Base-by-base conservation (phyloP, 2,888 invertebrate species). In the Tromatobia lineatoria region DNA sequence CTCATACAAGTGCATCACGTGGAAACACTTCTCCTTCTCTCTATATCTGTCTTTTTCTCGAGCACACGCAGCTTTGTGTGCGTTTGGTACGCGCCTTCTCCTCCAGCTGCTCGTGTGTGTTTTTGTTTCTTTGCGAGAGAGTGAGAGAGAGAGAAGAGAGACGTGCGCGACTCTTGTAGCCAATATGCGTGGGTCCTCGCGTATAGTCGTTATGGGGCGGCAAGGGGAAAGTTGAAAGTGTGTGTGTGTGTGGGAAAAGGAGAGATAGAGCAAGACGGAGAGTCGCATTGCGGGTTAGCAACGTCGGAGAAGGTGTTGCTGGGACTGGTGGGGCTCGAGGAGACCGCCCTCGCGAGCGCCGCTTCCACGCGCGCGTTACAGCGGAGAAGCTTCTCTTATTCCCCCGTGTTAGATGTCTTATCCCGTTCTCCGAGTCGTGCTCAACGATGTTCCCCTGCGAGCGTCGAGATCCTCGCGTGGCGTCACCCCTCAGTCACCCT, bases 281-380 rank as follows among this genome's bases (percentile, higher is more conserved):
- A 74, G 61, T 34, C 74, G 74, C 64, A 64, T 47, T 23, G 75
- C 64, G 64, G 75, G 64, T 50, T 75, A 59, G 66, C 77, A 79
- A 82, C 84, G 45, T 71, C 18, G 59, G 85, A 82, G 87, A 91
- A 91, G 92, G 91, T 91, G 92, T 92, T 90, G 87, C 86, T 88
- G 69, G 54, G 2, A 29, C 70, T 89, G 92, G 92, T 91, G 93
- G 91, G 93, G 92, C 89, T 64, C 59, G 23, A 11, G 74, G 59
- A 81, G 83, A 74, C 85, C 85, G 82, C 81, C 82, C 85, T 83
- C 80, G 80, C 59, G 82, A 85, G 38, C 10, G 38, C 75, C 71
- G 69, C 77, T 80, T 76, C 71, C 80, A 81, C 77, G 83, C 81
- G 85, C 67, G 69, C 75, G 81, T 25, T 23, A 42, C 75, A 29